Evolutionary conservation across 1,140 invertebrate species (phyloP).

Genomic region (Gerris buenoi): DNA sequence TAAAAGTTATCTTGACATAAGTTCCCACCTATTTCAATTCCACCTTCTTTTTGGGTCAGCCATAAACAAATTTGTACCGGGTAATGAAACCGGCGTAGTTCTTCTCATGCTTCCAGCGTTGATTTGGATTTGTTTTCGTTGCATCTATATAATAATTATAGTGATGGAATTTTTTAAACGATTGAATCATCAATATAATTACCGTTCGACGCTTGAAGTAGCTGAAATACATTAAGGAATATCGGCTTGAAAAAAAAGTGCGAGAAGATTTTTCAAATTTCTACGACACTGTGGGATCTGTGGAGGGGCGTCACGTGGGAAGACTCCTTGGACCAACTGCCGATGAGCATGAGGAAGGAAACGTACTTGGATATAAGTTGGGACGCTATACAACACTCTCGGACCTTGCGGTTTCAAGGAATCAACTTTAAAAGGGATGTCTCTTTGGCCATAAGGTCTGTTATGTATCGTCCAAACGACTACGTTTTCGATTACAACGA

Average conservation of each 20-base stretch:
- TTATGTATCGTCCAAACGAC: neutral
- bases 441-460: neutral
- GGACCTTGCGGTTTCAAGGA: neutral
- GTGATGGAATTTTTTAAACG: neutral
- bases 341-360: neutral
- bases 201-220: neutral
- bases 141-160: neutral
- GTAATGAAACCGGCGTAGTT: neutral
- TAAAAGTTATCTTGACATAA: neutral
- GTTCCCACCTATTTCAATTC: neutral
- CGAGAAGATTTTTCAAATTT: neutral
- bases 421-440: slow-evolving; percentile 2
- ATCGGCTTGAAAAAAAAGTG: neutral
- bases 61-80: neutral
- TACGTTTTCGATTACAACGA: neutral
- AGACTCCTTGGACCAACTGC: neutral
- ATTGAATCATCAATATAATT: neutral
- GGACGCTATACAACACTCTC: slow-evolving; percentile 1
- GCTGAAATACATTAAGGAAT: neutral
- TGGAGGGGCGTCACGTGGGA: neutral
- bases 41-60: neutral
- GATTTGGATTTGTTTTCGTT: neutral
- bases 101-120: neutral
- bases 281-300: neutral
- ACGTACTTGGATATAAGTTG: neutral